Base-by-base conservation (phyloP, 2,113 vertebrate genomes). In the Parotia lawesii region DNA sequence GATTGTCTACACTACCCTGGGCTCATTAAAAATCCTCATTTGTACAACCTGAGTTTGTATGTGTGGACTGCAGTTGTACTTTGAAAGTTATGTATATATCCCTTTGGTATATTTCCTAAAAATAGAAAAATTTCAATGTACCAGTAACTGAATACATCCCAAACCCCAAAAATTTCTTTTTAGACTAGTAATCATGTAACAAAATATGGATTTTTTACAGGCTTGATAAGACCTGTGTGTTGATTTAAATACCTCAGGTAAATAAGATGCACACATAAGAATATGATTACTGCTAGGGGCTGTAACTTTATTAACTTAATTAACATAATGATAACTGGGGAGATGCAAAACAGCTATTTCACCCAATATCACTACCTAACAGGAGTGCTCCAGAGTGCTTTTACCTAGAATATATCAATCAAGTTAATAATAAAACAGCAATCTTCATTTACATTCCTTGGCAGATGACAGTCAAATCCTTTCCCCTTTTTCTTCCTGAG, bases 241-340 rank as follows among this genome's bases (percentile, higher is more conserved):
- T 87, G 60, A 77, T 92, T 92, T 58, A 70, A 94, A 83, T 31
- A 74, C 77, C 67, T 65, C 57, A 86, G 67, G 80, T 72, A 75
- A 95, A 83, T 90, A 92, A 64, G 61, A 51, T 72, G 48, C 64
- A 73, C 33, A 54, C 50, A 57, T 64, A 93, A 79, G 51, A 87
- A 85, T 92, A 85, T 14, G 33, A 87, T 91, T 92, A 81, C 62
- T 71, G 56, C 86, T 77, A 47, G 51, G 65, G 64, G 80, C 85
- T 80, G 44, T 53, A 95, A 91, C 7, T 87, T 96, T 94, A 92
- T 96, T 92, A 92, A 73, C 47, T 60, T 85, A 85, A 96, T 97
- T 96, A 95, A 77, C 94, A 91, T 97, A 89, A 83, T 27, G 74
- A 80, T 85, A 94, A 86, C 76, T 71, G 51, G 29, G 21, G 74